A percentile compares a stretch with the other conserved stretches of the same genome.
Evolutionary conservation across 2,888 invertebrate species (phyloP).

Genomic region (Acronicta alni): DNA sequence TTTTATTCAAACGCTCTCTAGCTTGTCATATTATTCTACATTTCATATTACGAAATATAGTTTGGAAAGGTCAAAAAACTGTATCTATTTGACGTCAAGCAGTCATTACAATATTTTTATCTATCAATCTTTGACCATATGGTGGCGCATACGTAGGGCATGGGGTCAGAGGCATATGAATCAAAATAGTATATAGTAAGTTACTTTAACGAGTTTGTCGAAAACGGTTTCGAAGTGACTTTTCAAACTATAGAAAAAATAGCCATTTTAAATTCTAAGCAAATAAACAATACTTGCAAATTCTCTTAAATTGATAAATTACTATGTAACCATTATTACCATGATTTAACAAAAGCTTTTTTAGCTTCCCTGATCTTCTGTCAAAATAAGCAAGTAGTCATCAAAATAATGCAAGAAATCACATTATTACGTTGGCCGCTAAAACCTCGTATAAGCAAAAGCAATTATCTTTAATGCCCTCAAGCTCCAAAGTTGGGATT

Average conservation of each 20-base stretch:
- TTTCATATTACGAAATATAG: conserved; percentile 26
- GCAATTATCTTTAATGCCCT: too few species aligned
- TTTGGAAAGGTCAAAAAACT: conserved; percentile 58
- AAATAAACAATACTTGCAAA: too few species aligned
- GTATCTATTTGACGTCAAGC: conserved; percentile 67
- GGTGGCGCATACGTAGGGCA: conserved; percentile 47
- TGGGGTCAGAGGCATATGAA: conserved; percentile 49
- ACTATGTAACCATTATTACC: too few species aligned
- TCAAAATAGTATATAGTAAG: conserved; percentile 49
- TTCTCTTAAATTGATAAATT: too few species aligned
- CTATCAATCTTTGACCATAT: conserved; percentile 68
- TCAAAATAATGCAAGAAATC: too few species aligned
- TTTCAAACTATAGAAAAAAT: too few species aligned
- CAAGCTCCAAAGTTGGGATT: too few species aligned
- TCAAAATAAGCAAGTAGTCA: background rate
- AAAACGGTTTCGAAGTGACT: too few species aligned
- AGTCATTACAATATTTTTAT: conserved; percentile 68
- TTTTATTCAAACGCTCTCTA: background rate
- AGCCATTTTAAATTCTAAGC: too few species aligned
- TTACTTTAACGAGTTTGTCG: conserved; percentile 39
- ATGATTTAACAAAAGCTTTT: too few species aligned
- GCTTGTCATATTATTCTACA: conserved; percentile 2
- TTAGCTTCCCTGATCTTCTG: too few species aligned
- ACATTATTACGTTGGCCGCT: background rate
- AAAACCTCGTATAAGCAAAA: background rate